phyloP scores from a whole-genome alignment of 2,113 vertebrate genomes.

The Paramormyrops kingsleyae region DNA sequence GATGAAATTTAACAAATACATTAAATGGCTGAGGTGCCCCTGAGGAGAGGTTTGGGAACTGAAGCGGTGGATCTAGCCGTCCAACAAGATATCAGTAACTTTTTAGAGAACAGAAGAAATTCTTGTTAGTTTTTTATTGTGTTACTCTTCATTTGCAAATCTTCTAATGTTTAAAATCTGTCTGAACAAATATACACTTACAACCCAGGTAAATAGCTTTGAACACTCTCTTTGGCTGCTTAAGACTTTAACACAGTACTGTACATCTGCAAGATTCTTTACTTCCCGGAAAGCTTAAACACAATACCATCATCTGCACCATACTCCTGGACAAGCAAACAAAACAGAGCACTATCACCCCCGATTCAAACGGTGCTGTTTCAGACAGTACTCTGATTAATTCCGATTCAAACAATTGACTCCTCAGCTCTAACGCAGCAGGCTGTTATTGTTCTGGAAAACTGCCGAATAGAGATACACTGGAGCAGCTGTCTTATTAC shows the following conservation, averaged over 20 bases:
- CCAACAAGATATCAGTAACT: background rate
- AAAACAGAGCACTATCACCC: background rate
- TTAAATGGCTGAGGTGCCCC: background rate
- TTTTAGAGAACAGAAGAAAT: background rate
- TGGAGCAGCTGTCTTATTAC: conserved; percentile 23
- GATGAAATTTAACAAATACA: background rate
- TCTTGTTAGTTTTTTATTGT: background rate
- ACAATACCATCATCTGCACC: background rate
- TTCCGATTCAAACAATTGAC: background rate
- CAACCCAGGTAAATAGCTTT: background rate
- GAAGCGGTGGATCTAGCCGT: background rate
- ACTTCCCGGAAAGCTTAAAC: background rate
- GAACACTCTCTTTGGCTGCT: background rate
- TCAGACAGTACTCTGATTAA: conserved; percentile 12
- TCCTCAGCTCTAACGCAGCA: background rate
- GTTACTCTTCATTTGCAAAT: background rate
- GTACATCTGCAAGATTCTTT: background rate
- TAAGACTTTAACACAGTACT: background rate
- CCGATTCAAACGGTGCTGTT: background rate
- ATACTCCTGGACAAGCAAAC: background rate
- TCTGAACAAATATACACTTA: background rate
- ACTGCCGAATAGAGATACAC: background rate
- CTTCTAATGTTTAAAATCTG: background rate
- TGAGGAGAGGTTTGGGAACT: background rate
- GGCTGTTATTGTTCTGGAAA: conserved; percentile 13